Base-by-base conservation (phyloP, 2,113 vertebrate species). In the Gobiocypris rarus region DNA sequence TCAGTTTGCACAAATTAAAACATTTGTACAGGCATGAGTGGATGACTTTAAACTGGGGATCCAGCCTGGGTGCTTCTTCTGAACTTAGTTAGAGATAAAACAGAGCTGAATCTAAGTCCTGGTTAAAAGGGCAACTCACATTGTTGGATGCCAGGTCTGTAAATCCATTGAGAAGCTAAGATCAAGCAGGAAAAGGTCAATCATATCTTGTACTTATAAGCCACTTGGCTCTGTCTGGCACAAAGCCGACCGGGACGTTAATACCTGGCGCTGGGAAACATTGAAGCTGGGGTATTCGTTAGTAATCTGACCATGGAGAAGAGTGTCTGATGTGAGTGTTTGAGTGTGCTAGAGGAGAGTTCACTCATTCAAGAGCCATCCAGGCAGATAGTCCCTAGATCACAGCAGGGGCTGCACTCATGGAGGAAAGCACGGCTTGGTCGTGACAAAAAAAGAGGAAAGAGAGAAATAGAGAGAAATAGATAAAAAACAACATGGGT, bases 171-270 rank as follows among this genome's bases (percentile, higher is more conserved):
- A 81, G 79, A 38, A 52, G 48, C 65, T 1, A 11, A 80, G 77
- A 70, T 82, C 61, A 70, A 82, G 31, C 31, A 41, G 48, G 63
- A 82, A 82, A 82, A 82, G 80, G 80, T 82, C 80, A 82, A 82
- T 82, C 31, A 70, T 70, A 82, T 70, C 65, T 82, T 70, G 48
- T 71, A 38, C 22, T 69, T 70, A 52, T 82, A 70, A 56, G 28
- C 79, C 63, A 81, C 63, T 81, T 41, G 19, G 65, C 50, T 38
- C 63, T 4, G 22, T 71, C 65, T 82, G 80, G 45, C 28, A 70
- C 65, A 56, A 70, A 56, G 65, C 19, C 22, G 22, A 28, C 6
- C 4, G 79, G 65, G 28, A 70, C 7, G n/a, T 82, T 70, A 82
- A 56, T 80, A 65, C 77, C 61, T 56, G 48, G 63, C 2, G 4